Conservation (phyloP, 2,113 vertebrate species). For the Sphaerodactylus townsendi region DNA sequence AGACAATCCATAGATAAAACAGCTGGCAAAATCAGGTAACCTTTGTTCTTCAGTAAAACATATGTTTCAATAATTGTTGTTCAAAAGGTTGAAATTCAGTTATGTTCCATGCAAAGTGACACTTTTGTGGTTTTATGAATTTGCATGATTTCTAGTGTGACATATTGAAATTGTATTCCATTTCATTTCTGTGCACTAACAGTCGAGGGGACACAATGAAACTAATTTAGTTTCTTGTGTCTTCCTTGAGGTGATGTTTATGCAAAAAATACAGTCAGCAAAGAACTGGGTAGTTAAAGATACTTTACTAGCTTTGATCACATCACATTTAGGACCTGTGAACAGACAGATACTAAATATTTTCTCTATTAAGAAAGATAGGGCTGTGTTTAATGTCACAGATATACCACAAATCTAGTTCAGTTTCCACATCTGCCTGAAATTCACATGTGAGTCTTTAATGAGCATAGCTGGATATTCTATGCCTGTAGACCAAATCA, state of each 20-base stretch:
- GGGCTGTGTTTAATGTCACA: background rate
- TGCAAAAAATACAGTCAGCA: background rate
- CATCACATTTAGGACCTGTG: background rate
- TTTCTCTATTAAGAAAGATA: background rate
- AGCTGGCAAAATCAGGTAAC: conserved; percentile 93
- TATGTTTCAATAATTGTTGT: background rate
- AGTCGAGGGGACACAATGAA: background rate
- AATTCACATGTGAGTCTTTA: background rate
- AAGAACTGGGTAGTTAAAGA: background rate
- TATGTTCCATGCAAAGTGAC: background rate
- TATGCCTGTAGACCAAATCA: background rate
- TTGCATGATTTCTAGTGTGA: background rate
- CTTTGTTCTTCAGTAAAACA: conserved; percentile 8
- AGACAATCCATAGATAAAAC: conserved; percentile 95
- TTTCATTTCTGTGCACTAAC: background rate
- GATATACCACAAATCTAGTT: background rate
- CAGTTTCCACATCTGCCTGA: background rate
- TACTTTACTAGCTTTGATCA: background rate
- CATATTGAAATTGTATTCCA: background rate
- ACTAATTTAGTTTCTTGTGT: background rate
- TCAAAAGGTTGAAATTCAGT: background rate
- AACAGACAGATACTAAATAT: background rate
- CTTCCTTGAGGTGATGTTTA: background rate
- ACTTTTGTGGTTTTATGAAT: background rate
- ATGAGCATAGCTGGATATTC: background rate